Base-by-base conservation (phyloP, 1,140 invertebrate species). In the Muscidifurax raptorellus region DNA sequence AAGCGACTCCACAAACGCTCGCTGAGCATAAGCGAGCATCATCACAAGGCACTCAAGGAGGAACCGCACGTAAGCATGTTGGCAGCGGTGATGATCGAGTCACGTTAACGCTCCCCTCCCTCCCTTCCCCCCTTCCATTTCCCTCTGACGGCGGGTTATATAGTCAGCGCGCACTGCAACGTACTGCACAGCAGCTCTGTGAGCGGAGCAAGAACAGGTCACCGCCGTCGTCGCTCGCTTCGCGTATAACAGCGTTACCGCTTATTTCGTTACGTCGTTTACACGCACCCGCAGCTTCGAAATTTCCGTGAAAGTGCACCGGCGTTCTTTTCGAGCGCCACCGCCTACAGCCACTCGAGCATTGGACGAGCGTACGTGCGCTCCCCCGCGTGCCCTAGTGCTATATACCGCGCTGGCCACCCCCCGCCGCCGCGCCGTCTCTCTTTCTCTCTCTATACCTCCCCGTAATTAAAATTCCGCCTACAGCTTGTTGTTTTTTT, bases 1-100 rank as follows among this genome's bases (percentile, higher is more conserved):
- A 95, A 95, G 78, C 95, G 95, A 80, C 94, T 98, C 40, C 95
- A 95, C 87, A 98, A 98, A 91, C 94, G 97, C 76, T 98, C 97
- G 0, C 90, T 96, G 30, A 94, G 95, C 66, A 92, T 93, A n/a
- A 96, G 95, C 89, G 94, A 95, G 84, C 94, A 95, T 80, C 96
- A 98, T 92, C 96, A 97, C 90, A 92, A 94, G 87, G 94, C 94
- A 88, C 94, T 98, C 69, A 94, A 93, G 76, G 93, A 95, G 77
- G 97, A 98, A 92, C 94, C 96, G 32, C 95, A 97, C 94, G 97
- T 97, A 93, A 95, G 95, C 92, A 79, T 44, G 10, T 59, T 22
- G 36, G 10, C 36, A 40, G 36, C 9, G 52, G 52, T 22, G 2
- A 59, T 59, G 52, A 59, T 59, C 22, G 52, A 59, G 52, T 59